phyloP scores from a whole-genome alignment of 2,797 vertebrate species.

The Avahi laniger region DNA sequence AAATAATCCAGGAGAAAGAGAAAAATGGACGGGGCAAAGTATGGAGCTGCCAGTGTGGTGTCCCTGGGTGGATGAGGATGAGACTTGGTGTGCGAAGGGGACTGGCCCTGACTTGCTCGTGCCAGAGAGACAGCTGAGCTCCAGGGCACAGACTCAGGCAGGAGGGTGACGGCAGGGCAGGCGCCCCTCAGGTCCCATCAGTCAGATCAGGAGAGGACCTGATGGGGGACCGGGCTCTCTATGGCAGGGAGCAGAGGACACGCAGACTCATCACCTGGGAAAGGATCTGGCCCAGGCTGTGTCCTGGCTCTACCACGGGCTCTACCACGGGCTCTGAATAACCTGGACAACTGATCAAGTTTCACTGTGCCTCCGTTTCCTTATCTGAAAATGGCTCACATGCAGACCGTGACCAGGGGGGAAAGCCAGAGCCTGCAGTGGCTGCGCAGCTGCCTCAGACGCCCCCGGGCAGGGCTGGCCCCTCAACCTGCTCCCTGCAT shows the following conservation, averaged over 20 bases:
- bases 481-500: background rate
- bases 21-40: background rate
- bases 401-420: accelerated
- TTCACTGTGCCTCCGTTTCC: background rate
- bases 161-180: background rate
- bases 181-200: background rate
- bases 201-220: background rate
- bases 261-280: accelerated
- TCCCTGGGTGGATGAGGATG: background rate
- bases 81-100: background rate
- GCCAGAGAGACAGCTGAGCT: background rate
- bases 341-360: background rate
- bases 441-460: background rate
- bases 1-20: background rate
- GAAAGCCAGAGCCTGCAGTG: background rate
- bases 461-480: background rate
- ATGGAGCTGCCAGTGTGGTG: background rate
- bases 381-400: accelerated
- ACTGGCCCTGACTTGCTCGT: background rate
- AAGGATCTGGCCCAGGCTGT: background rate
- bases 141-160: background rate
- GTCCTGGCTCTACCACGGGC: too few species aligned
- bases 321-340: background rate
- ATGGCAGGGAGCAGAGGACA: background rate
- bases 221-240: accelerated